Evolutionary conservation across 2,113 vertebrate genomes (phyloP).

Genomic region (Piaya cayana): DNA sequence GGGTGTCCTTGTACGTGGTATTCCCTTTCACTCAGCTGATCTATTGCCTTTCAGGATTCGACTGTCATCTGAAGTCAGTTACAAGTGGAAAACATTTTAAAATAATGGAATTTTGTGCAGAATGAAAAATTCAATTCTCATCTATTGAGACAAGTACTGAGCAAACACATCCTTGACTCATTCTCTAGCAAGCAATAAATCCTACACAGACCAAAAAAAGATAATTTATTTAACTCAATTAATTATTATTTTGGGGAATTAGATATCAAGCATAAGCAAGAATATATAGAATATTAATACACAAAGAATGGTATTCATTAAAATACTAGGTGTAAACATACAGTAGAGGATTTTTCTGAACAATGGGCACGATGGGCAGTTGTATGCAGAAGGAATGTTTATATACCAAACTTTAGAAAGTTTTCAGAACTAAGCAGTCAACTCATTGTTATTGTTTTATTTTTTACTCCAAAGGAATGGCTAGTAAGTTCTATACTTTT

Average conservation of each 20-base stretch:
- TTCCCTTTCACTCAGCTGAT: background rate
- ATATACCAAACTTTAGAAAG: background rate
- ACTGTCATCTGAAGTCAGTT: background rate
- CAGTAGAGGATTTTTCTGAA: background rate
- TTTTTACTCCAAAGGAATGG: background rate
- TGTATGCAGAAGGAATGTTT: background rate
- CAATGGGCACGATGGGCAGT: background rate
- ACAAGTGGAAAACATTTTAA: background rate
- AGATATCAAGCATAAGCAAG: conserved; percentile 29
- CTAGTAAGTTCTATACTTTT: background rate
- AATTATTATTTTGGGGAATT: background rate
- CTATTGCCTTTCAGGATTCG: background rate
- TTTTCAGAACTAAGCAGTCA: background rate
- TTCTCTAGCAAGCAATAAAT: background rate
- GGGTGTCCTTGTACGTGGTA: background rate
- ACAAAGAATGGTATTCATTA: conserved; percentile 2
- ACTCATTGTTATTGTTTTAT: background rate
- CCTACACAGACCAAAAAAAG: background rate
- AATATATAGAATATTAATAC: conserved; percentile 25
- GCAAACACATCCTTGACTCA: rapidly evolving
- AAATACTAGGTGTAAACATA: background rate
- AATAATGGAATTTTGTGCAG: background rate
- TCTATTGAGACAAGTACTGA: background rate
- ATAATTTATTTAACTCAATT: conserved; percentile 57
- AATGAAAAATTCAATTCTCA: background rate